Percentiles rank a stretch among this genome's conserved stretches.
Conservation (phyloP, 2,888 invertebrate genomes). For the Macrosiphum euphorbiae region DNA sequence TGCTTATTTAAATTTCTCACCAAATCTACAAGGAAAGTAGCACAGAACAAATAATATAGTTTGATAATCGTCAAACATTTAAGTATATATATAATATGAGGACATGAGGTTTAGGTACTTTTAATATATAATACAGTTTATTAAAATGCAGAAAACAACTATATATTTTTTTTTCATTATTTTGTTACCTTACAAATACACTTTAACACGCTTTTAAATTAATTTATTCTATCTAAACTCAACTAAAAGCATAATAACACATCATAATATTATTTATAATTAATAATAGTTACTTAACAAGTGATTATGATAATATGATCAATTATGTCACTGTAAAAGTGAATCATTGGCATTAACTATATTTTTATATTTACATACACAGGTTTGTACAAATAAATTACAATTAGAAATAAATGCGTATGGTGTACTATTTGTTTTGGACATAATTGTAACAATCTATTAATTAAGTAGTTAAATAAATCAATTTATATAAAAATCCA, state of each 20-base stretch:
- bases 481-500: not conserved
- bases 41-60: not conserved
- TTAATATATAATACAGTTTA: not conserved
- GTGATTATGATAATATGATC: not conserved
- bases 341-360: slow-evolving; percentile 14
- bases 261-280: slow-evolving; percentile 38
- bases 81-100: not conserved
- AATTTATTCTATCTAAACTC: slow-evolving; percentile 37
- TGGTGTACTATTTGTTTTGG: not conserved
- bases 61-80: not conserved
- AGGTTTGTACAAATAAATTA: slow-evolving; percentile 47
- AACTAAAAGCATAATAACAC: slow-evolving; percentile 54
- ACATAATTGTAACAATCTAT: slow-evolving; percentile 8
- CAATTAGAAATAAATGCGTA: slow-evolving; percentile 19
- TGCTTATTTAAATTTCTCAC: not conserved
- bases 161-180: not conserved
- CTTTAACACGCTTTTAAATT: slow-evolving; percentile 48
- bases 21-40: not conserved
- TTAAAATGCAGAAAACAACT: not conserved
- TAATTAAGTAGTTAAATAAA: not conserved
- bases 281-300: slow-evolving; percentile 35
- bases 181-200: slow-evolving; percentile 34
- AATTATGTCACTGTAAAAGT: not conserved
- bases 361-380: slow-evolving; percentile 33
- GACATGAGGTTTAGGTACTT: not conserved